Evolutionary conservation across 1,140 invertebrate genomes (phyloP).

Genomic region (Gonatopus flavifemur): DNA sequence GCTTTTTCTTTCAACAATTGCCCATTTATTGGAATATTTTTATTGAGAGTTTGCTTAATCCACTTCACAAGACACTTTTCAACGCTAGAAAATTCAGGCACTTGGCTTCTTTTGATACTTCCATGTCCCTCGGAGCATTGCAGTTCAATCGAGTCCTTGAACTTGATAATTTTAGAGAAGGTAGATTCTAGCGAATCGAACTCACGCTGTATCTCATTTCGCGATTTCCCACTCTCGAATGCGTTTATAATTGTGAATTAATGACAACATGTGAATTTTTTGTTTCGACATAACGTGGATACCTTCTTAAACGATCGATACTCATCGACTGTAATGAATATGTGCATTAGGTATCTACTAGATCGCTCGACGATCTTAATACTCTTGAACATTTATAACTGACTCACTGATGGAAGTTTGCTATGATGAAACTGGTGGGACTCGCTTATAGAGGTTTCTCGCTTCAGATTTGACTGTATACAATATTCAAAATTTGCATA

Average conservation of each 20-base stretch:
- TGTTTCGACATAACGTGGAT: conserved; percentile 10
- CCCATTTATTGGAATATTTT: conserved; percentile 24
- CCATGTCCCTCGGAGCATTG: conserved; percentile 18
- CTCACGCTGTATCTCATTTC: conserved; percentile 17
- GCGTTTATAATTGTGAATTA: conserved; percentile 16
- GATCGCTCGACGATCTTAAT: too few species aligned
- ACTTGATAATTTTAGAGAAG: conserved; percentile 15
- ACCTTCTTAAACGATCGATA: too few species aligned
- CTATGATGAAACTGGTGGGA: too few species aligned
- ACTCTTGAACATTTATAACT: too few species aligned
- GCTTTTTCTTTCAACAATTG: conserved; percentile 25
- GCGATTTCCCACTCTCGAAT: conserved; percentile 16
- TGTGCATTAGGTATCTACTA: too few species aligned
- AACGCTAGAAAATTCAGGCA: conserved; percentile 20
- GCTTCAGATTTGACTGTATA: too few species aligned
- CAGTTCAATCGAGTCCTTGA: conserved; percentile 8
- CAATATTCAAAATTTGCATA: too few species aligned
- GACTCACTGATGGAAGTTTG: too few species aligned
- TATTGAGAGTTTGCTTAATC: conserved; percentile 23
- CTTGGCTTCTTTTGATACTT: conserved; percentile 15
- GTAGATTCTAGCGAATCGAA: conserved; percentile 14
- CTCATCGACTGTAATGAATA: too few species aligned
- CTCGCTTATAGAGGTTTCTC: too few species aligned
- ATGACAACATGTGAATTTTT: conserved; percentile 14
- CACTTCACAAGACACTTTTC: conserved; percentile 24